These are phyloP conservation scores for Cataglyphis cursor DNA, from an alignment of 2,888 invertebrate species.

Conservation along the genomic window DNA sequence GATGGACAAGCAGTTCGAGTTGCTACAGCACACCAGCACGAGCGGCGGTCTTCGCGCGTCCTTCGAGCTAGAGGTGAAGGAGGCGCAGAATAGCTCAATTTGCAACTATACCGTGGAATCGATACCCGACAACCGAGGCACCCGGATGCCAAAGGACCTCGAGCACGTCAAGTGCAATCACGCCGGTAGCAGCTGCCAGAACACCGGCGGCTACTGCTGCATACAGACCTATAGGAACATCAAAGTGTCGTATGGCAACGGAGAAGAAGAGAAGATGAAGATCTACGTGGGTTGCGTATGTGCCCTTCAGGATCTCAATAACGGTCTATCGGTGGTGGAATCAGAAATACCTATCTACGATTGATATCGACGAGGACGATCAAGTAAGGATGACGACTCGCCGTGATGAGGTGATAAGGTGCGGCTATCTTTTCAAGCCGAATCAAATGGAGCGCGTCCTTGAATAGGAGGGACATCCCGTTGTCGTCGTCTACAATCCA, in stretches of 20 bases:
- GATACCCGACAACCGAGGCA: conserved; percentile 65
- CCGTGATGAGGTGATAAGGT: not conserved
- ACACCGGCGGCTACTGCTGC: conserved; percentile 70
- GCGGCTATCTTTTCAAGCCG: not conserved
- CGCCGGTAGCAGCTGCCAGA: conserved; percentile 69
- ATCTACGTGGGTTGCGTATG: conserved; percentile 76
- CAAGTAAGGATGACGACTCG: not conserved
- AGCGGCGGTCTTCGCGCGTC: not conserved
- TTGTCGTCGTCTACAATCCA: conserved; percentile 11
- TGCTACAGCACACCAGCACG: not conserved
- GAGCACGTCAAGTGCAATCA: conserved; percentile 76
- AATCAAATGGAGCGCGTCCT: not conserved
- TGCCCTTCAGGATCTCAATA: conserved; percentile 59
- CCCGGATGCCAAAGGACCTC: conserved; percentile 67
- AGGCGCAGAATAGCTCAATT: conserved; percentile 74
- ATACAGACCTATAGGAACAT: conserved; percentile 76
- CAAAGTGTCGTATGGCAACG: conserved; percentile 58
- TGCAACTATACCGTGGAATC: conserved; percentile 77
- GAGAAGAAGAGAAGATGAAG: conserved; percentile 53
- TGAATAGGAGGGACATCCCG: not conserved
- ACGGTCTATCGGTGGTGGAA: not conserved
- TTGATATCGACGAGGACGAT: conserved; percentile 24
- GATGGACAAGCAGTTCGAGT: not conserved
- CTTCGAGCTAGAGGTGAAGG: conserved; percentile 71
- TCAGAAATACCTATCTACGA: conserved; percentile 5